Conservation (phyloP, 2,113 vertebrate species). For the Ranitomeya variabilis region DNA sequence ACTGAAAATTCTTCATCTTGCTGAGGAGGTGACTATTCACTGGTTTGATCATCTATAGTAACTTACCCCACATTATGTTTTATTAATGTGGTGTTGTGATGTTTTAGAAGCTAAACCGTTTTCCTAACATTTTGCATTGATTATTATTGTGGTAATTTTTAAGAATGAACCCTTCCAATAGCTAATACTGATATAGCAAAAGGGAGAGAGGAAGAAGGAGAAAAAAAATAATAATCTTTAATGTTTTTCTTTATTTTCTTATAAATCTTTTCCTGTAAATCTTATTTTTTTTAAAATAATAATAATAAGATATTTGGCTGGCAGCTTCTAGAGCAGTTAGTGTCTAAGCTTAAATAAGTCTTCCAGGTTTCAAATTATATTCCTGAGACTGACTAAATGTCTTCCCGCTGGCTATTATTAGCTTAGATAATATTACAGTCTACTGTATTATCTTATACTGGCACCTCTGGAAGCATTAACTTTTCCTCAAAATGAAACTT, state of each 20-base stretch:
- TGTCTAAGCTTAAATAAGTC: neutral
- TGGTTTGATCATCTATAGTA: too few relatives aligned
- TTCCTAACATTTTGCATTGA: neutral
- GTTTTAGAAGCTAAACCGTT: neutral
- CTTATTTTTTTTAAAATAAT: neutral
- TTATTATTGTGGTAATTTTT: neutral
- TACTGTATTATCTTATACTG: neutral
- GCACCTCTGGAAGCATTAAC: neutral
- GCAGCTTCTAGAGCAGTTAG: neutral
- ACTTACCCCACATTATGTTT: too few relatives aligned
- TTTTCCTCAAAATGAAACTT: neutral
- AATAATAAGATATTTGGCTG: neutral
- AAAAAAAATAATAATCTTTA: neutral
- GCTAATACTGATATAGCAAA: neutral
- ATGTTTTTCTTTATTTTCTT: neutral
- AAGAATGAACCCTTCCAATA: neutral
- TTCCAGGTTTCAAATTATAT: neutral
- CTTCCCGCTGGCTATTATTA: neutral
- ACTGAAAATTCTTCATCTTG: too few relatives aligned
- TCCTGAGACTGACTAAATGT: conserved; percentile 1
- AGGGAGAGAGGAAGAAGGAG: neutral
- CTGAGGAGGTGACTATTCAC: too few relatives aligned
- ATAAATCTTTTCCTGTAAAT: neutral
- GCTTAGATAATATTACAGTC: conserved; percentile 3
- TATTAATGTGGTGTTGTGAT: too few relatives aligned